Percentiles rank a stretch among this genome's conserved stretches.
Conservation (phyloP, 2,113 vertebrate species). For the Percopsis transmontana region DNA sequence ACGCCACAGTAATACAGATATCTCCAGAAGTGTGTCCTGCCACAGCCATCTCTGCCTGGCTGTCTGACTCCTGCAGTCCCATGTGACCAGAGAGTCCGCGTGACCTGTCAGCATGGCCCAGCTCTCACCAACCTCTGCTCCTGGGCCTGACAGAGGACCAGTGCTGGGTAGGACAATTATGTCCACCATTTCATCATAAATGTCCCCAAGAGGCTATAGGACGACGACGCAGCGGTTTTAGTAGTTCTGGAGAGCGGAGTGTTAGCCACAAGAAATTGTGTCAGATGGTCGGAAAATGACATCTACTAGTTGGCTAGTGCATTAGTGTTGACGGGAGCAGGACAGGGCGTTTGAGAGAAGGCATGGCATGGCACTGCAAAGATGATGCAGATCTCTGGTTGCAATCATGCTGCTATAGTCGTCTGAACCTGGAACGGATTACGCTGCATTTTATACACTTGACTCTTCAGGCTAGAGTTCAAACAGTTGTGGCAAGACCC, state of each 20-base stretch:
- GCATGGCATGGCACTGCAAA: not conserved
- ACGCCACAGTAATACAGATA: not conserved
- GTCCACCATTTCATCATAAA: not conserved
- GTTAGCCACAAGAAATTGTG: no score
- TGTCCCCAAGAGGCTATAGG: not conserved
- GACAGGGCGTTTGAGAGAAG: not conserved
- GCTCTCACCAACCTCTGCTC: not conserved
- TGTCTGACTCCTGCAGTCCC: not conserved
- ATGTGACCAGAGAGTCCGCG: not conserved
- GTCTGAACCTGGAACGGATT: conserved; percentile 4
- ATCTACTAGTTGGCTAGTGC: no score
- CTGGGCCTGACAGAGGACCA: not conserved
- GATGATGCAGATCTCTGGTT: conserved; percentile 1
- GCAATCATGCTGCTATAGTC: conserved; percentile 4
- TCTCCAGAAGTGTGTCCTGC: not conserved
- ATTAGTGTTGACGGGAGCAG: not conserved
- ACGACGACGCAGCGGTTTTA: no score
- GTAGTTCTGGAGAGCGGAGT: no score
- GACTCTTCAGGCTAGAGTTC: not conserved
- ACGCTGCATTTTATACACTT: not conserved
- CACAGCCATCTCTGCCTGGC: not conserved
- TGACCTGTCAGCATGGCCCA: conserved; percentile 6
- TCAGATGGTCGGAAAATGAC: no score
- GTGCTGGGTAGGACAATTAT: not conserved
- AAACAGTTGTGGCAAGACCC: not conserved